phyloP scores from a whole-genome alignment of 1,140 invertebrate species.

The Homalodisca vitripennis region DNA sequence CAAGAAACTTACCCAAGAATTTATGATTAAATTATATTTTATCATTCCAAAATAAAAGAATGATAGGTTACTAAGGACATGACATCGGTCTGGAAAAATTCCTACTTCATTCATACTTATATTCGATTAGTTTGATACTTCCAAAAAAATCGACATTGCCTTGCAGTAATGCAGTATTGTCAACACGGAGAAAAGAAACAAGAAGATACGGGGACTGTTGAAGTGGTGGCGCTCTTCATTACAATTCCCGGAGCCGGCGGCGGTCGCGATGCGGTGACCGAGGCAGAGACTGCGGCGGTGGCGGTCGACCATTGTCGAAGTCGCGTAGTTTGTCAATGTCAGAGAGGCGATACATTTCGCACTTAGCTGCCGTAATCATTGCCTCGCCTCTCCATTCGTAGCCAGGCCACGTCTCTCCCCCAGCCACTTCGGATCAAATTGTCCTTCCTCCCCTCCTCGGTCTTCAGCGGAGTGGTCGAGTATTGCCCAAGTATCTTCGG shows the following conservation, averaged over 20 bases:
- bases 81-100: background rate
- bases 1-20: too few relatives aligned
- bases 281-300: too few relatives aligned
- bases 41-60: background rate
- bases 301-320: conserved; percentile 11
- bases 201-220: background rate
- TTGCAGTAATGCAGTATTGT: background rate
- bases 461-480: background rate
- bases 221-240: background rate
- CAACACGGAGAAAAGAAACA: background rate
- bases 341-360: conserved; percentile 10
- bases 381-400: conserved; percentile 1
- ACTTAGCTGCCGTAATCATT: conserved; percentile 15
- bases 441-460: background rate
- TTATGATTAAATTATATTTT: too few relatives aligned
- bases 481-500: background rate
- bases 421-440: background rate
- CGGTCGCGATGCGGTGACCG: too few relatives aligned
- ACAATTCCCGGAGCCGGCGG: background rate
- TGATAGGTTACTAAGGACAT: background rate
- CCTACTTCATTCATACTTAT: background rate
- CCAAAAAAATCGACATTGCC: background rate
- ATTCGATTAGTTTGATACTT: background rate
- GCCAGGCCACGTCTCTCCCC: background rate
- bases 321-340: conserved; percentile 2